phyloP scores from a whole-genome alignment of 2,113 vertebrate species.

The Cololabis saira region DNA sequence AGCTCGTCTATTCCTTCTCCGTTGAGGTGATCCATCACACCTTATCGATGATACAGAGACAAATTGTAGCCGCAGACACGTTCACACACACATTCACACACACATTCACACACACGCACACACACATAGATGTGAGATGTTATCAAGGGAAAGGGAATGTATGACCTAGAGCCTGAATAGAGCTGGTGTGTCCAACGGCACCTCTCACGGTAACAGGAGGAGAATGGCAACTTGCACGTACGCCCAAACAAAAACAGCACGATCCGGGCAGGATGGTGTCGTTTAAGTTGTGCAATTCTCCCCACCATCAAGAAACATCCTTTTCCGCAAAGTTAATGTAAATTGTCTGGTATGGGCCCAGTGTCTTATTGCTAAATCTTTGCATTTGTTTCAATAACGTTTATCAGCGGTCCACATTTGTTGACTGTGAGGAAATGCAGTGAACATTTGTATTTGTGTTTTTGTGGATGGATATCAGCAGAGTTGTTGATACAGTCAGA shows the following conservation, averaged over 20 bases:
- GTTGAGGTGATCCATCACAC: conserved; percentile 22
- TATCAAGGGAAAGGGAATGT: conserved; percentile 66
- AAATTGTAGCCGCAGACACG: conserved; percentile 29
- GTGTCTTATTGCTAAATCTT: background rate
- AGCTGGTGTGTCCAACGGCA: conserved; percentile 50
- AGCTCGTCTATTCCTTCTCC: conserved; percentile 29
- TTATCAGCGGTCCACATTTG: background rate
- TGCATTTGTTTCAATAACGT: background rate
- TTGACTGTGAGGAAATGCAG: background rate
- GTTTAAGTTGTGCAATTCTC: conserved; percentile 50
- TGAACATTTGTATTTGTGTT: background rate
- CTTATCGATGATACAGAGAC: conserved; percentile 19
- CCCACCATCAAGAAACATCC: conserved; percentile 28
- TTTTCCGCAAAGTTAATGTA: conserved; percentile 33
- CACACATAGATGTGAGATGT: conserved; percentile 69
- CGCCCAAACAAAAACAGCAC: conserved; percentile 63
- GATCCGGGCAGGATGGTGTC: conserved; percentile 44
- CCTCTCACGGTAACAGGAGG: conserved; percentile 43
- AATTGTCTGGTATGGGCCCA: background rate
- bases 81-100: conserved; percentile 52
- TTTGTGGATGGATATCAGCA: conserved; percentile 7
- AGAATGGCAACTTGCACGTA: conserved; percentile 67
- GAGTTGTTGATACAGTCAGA: background rate
- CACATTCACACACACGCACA: conserved; percentile 13
- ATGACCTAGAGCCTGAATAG: conserved; percentile 53